These are phyloP conservation scores for Drosophila phalerata DNA, from an alignment of 2,888 invertebrate species.

Conservation along the genomic window DNA sequence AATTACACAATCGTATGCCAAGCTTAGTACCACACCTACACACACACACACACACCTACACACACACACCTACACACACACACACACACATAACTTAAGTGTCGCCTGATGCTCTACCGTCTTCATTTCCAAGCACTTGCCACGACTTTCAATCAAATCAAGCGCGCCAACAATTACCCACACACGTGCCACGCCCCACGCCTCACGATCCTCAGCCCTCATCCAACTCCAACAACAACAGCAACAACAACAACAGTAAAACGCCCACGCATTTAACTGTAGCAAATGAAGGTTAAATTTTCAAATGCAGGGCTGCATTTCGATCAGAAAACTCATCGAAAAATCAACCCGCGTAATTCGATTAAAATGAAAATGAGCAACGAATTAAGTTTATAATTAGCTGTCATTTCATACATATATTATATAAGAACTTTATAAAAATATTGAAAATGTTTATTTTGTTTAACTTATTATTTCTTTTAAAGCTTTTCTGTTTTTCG, in stretches of 20 bases:
- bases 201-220: not conserved
- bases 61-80: not conserved
- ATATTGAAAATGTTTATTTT: no score
- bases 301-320: slow-evolving; percentile 53
- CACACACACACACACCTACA: not conserved
- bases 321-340: slow-evolving; percentile 3
- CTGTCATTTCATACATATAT: not conserved
- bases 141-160: slow-evolving; percentile 78
- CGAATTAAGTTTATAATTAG: slow-evolving; percentile 24
- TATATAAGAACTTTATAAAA: no score
- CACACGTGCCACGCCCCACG: slow-evolving; percentile 48
- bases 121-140: slow-evolving; percentile 60
- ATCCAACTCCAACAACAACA: not conserved
- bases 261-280: slow-evolving; percentile 58
- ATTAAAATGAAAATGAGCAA: slow-evolving; percentile 13
- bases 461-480: not conserved
- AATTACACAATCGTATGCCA: slow-evolving; percentile 80
- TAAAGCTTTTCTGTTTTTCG: not conserved
- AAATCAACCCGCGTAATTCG: slow-evolving; percentile 12
- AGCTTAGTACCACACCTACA: slow-evolving; percentile 56
- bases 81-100: not conserved
- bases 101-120: slow-evolving; percentile 23
- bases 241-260: not conserved
- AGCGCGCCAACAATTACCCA: slow-evolving; percentile 75
- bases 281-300: slow-evolving; percentile 67